phyloP scores from a whole-genome alignment of 2,797 vertebrate genomes.

The Pipistrellus kuhlii region DNA sequence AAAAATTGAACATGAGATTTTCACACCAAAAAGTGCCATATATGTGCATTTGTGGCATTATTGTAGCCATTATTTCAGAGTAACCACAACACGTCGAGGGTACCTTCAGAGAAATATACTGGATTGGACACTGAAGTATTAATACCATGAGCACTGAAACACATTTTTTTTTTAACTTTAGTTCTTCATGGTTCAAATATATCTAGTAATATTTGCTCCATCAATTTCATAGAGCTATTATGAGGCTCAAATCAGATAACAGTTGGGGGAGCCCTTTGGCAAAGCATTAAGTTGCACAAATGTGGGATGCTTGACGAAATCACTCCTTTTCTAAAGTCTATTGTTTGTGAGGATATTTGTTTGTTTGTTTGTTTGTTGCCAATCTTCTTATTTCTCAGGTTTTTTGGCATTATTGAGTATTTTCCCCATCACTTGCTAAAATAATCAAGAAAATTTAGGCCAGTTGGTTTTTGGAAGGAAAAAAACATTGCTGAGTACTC shows the following conservation, averaged over 20 bases:
- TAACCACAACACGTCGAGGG: background rate
- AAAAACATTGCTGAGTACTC: background rate
- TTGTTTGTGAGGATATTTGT: background rate
- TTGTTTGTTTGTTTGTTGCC: background rate
- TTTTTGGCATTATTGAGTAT: slow-evolving; percentile 10
- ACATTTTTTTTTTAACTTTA: background rate
- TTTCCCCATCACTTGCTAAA: slow-evolving; percentile 23
- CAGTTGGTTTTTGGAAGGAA: background rate
- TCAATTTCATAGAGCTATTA: background rate
- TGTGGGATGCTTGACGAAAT: background rate
- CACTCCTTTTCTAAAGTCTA: background rate
- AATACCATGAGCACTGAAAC: fast-evolving
- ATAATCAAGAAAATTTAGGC: slow-evolving; percentile 1
- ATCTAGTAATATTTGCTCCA: background rate
- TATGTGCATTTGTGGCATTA: background rate
- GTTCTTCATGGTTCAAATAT: background rate
- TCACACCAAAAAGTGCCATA: background rate
- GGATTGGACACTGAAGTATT: background rate
- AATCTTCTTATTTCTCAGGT: slow-evolving; percentile 4
- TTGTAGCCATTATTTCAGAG: background rate
- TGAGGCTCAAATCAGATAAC: slow-evolving; percentile 24
- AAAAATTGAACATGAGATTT: background rate
- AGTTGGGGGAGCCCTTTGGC: background rate
- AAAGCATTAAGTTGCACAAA: background rate
- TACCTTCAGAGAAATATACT: fast-evolving